These are phyloP conservation scores for Vulpes lagopus DNA, from an alignment of 2,113 vertebrate species.

Conservation along the genomic window DNA sequence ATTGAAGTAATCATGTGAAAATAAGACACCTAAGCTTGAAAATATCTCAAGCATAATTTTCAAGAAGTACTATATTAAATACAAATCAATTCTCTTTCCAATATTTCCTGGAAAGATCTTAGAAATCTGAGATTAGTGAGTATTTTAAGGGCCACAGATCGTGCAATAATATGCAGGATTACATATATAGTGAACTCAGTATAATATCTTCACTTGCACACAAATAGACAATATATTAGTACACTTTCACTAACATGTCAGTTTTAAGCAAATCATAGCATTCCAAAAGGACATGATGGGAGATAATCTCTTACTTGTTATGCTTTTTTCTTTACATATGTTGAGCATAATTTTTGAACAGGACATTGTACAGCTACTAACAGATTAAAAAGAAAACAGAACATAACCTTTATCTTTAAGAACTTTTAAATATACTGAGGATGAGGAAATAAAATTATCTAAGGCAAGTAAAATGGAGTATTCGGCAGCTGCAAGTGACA, in stretches of 20 bases:
- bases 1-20: conserved; percentile 86
- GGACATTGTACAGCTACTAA: not conserved
- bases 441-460: not conserved
- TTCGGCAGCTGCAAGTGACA: not conserved
- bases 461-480: not conserved
- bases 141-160: conserved; percentile 83
- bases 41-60: conserved; percentile 83
- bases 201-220: conserved; percentile 66
- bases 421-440: not conserved
- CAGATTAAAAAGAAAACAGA: not conserved
- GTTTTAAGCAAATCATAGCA: not conserved
- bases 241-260: conserved; percentile 43
- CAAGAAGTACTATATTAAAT: conserved; percentile 82
- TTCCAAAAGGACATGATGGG: not conserved
- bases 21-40: conserved; percentile 84
- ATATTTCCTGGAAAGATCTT: conserved; percentile 81
- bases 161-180: conserved; percentile 82
- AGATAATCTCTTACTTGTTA: not conserved
- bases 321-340: not conserved
- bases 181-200: conserved; percentile 56
- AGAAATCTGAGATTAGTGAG: conserved; percentile 83
- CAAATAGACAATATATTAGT: conserved; percentile 55
- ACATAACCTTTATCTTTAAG: not conserved
- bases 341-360: conserved; percentile 4
- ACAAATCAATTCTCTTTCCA: conserved; percentile 82